phyloP scores from a whole-genome alignment of 2,888 invertebrate genomes.

The Zhengitettix transpicula region DNA sequence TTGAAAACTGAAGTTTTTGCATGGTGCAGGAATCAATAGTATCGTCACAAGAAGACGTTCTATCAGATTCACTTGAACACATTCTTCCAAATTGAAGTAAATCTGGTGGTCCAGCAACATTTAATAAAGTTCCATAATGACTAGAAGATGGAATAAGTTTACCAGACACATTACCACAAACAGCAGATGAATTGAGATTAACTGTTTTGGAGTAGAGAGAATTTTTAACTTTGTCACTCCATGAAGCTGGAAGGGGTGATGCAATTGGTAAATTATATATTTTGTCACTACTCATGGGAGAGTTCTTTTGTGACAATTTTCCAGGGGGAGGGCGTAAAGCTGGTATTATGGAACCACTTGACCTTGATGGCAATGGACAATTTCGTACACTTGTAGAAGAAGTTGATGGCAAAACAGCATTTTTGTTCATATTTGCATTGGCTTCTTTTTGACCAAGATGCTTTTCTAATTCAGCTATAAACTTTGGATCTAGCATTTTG shows the following conservation, averaged over 20 bases:
- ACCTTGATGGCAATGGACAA: background rate
- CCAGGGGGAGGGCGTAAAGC: slow-evolving; percentile 30
- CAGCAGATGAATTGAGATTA: too few species aligned
- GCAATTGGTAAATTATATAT: background rate
- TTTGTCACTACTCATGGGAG: background rate
- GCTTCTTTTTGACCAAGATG: slow-evolving; percentile 33
- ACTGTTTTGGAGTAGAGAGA: slow-evolving; percentile 5
- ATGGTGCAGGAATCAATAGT: too few species aligned
- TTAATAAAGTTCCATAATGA: background rate
- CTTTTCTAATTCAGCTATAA: slow-evolving; percentile 48
- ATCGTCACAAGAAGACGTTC: too few species aligned
- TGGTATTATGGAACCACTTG: slow-evolving; percentile 21
- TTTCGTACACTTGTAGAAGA: too few species aligned
- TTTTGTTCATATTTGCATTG: slow-evolving; percentile 22
- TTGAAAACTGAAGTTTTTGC: too few species aligned
- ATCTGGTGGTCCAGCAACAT: too few species aligned
- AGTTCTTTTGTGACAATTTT: slow-evolving; percentile 16
- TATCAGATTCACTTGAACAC: too few species aligned
- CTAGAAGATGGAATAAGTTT: background rate
- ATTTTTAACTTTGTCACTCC: slow-evolving; percentile 4
- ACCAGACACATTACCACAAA: too few species aligned
- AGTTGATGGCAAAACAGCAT: too few species aligned
- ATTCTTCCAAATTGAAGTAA: too few species aligned
- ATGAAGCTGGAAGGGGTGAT: background rate
- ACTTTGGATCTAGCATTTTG: slow-evolving; percentile 36